Base-by-base conservation (phyloP, 2,113 vertebrate species). In the Zapornia atra region DNA sequence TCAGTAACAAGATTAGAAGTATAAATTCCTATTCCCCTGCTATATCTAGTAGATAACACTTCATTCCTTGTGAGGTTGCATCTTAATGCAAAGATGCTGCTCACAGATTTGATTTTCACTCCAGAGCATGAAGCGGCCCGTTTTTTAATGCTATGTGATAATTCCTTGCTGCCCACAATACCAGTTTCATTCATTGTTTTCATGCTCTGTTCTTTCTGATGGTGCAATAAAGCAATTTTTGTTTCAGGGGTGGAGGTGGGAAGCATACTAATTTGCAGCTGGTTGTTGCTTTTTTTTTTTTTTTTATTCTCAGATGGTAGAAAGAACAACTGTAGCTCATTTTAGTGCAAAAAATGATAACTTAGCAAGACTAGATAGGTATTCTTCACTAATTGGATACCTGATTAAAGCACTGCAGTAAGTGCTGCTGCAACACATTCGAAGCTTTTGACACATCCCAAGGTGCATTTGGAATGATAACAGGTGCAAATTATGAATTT, bases 221-320 rank as follows among this genome's bases (percentile, higher is more conserved):
- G 50, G 81, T 76, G 38, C 85, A 91, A 75, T 76, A 88, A 94
- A 61, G 57, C 82, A 59, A 73, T 88, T 89, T 87, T 82, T 94
- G 24, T 76, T 86, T 94, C 80, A 53, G 56, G 56, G 93, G 68
- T 53, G 54, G 59, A 96, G 91, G 92, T 94, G 69, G 33, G 42
- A 69, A 85, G 92, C 59, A 78, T 86, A 36, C 68, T 68, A 70
- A 86, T 95, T 77, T 93, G 82, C 70, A 75, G 90, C 64, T 96
- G 70, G n/a, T 57, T 77, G 66, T 79, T 48, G 21, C 20, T 46
- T 46, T 46, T 18, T 17, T 44, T 44, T 46, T 46, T 46, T 18
- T 70, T 94, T 76, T 91, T 77, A 50, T 93, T 90, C 79, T 65
- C 66, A 86, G 63, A 76, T 79, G 34, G 70, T 31, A 56, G 68